Conservation (phyloP, 1,140 invertebrate genomes). For the Dryas iulia region DNA sequence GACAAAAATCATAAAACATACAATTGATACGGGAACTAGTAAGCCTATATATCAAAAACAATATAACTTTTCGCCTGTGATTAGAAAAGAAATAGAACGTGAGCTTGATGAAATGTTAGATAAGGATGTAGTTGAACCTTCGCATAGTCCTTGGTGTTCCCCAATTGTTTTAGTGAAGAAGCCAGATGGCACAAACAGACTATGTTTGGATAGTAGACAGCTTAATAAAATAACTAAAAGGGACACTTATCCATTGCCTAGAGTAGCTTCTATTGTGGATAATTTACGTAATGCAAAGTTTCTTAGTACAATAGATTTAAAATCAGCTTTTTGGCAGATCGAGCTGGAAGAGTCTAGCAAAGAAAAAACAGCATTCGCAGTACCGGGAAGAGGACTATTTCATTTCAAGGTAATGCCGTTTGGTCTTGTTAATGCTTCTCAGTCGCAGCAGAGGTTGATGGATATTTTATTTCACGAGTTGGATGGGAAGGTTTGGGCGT, state of each 20-base stretch:
- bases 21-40: slow-evolving; percentile 33
- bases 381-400: slow-evolving; percentile 44
- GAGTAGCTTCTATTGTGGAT: slow-evolving; percentile 45
- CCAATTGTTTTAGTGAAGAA: slow-evolving; percentile 24
- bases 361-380: slow-evolving; percentile 49
- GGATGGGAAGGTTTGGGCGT: slow-evolving; percentile 37
- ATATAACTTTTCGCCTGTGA: slow-evolving; percentile 28
- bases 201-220: slow-evolving; percentile 45
- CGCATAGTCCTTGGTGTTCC: slow-evolving; percentile 29
- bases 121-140: slow-evolving; percentile 28
- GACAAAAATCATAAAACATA: slow-evolving; percentile 30
- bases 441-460: slow-evolving; percentile 41
- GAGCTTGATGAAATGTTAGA: slow-evolving; percentile 27
- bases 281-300: slow-evolving; percentile 43
- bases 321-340: slow-evolving; percentile 58
- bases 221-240: slow-evolving; percentile 47
- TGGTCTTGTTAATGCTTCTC: slow-evolving; percentile 36
- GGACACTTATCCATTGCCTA: slow-evolving; percentile 43
- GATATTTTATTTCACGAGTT: slow-evolving; percentile 33
- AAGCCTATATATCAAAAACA: slow-evolving; percentile 34
- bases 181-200: slow-evolving; percentile 22
- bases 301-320: slow-evolving; percentile 53
- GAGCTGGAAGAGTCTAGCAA: slow-evolving; percentile 35
- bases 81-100: slow-evolving; percentile 26
- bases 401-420: slow-evolving; percentile 43